Percentiles rank a stretch among this genome's conserved stretches.
phyloP scores from a whole-genome alignment of 1,140 invertebrate species.

The Sinonovacula constricta region DNA sequence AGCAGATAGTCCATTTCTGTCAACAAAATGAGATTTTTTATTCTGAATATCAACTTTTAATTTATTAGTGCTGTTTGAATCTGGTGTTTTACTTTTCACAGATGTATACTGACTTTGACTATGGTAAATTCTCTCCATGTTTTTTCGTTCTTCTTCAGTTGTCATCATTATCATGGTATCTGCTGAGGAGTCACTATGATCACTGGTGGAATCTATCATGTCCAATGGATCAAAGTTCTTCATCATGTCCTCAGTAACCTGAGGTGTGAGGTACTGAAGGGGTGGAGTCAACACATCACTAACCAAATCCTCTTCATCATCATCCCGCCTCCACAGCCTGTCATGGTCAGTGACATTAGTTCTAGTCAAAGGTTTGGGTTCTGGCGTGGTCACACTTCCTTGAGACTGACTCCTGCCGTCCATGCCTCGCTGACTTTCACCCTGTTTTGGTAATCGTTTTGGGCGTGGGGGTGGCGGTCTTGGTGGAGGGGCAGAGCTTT shows the following conservation, averaged over 20 bases:
- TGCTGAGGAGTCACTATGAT: slow-evolving; percentile 65
- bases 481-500: slow-evolving; percentile 24
- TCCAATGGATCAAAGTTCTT: slow-evolving; percentile 63
- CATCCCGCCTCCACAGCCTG: slow-evolving; percentile 60
- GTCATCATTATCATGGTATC: slow-evolving; percentile 75
- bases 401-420: background rate
- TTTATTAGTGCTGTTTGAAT: slow-evolving; percentile 17
- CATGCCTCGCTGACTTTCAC: too few species aligned
- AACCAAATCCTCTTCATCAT: slow-evolving; percentile 39
- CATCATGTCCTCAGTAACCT: slow-evolving; percentile 62
- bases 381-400: slow-evolving; percentile 7
- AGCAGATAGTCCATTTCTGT: slow-evolving; percentile 35
- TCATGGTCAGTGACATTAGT: slow-evolving; percentile 68
- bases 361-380: slow-evolving; percentile 62
- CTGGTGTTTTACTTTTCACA: slow-evolving; percentile 26
- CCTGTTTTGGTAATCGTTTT: slow-evolving; percentile 1
- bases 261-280: slow-evolving; percentile 63
- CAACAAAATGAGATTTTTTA: slow-evolving; percentile 44
- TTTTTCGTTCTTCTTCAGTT: slow-evolving; percentile 65
- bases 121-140: slow-evolving; percentile 64
- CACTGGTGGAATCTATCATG: slow-evolving; percentile 61
- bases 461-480: slow-evolving; percentile 39
- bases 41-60: slow-evolving; percentile 28
- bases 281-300: slow-evolving; percentile 57
- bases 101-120: slow-evolving; percentile 57